These are phyloP conservation scores for Limosa lapponica DNA, from an alignment of 2,797 vertebrate species.

Conservation along the genomic window DNA sequence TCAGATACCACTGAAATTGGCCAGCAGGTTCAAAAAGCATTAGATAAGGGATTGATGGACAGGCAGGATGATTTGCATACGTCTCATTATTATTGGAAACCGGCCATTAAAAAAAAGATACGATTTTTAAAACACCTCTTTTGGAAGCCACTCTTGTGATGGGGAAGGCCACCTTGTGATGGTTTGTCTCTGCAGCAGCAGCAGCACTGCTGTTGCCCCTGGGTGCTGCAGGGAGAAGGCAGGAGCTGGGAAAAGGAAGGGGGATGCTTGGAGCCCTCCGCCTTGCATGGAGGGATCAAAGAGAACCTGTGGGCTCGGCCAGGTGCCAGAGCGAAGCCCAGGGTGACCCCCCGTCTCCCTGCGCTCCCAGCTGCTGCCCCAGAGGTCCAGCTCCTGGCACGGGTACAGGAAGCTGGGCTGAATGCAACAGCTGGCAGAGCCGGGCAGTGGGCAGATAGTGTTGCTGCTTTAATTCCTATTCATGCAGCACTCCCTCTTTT, in stretches of 20 bases:
- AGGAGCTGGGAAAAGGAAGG: neutral
- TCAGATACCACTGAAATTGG: neutral
- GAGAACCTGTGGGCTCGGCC: neutral
- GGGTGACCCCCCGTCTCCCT: neutral
- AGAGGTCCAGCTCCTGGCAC: slow-evolving; percentile 44
- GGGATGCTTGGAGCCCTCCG: neutral
- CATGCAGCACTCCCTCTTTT: slow-evolving; percentile 35
- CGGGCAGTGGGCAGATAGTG: slow-evolving; percentile 7
- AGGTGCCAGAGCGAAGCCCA: neutral
- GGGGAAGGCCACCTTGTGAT: neutral
- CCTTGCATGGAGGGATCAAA: neutral
- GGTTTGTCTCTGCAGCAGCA: neutral
- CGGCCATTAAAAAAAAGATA: neutral
- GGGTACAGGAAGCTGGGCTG: slow-evolving; percentile 56
- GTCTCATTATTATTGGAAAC: neutral
- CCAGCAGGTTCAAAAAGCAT: neutral
- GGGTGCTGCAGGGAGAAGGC: neutral
- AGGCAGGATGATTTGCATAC: neutral
- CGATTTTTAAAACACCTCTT: neutral
- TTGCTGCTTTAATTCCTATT: slow-evolving; percentile 28
- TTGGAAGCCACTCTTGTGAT: neutral
- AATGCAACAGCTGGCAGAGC: slow-evolving; percentile 75
- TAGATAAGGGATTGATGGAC: neutral
- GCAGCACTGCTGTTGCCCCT: neutral
- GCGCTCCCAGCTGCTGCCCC: slow-evolving; percentile 60